Conservation (phyloP, 2,888 invertebrate genomes). For the Trissoscelio sp. region DNA sequence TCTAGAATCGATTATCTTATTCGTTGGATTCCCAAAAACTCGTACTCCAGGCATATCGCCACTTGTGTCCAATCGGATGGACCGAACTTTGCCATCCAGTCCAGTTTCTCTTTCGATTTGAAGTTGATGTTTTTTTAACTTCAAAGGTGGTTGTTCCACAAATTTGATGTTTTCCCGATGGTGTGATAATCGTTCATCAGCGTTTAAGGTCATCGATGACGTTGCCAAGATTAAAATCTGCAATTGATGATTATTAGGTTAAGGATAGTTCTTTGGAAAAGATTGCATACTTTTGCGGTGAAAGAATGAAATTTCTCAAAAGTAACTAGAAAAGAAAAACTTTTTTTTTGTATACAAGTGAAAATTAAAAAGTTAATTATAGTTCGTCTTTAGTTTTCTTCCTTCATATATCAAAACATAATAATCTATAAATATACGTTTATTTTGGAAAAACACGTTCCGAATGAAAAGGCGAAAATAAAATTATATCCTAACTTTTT, state of each 20-base stretch:
- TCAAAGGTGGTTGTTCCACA: not conserved
- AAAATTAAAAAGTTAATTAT: too few relatives aligned
- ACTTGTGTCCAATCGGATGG: constrained; percentile 67
- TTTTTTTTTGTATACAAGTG: not conserved
- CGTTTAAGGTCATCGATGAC: constrained; percentile 26
- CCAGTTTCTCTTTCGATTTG: constrained; percentile 72
- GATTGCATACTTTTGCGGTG: not conserved
- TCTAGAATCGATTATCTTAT: constrained; percentile 54
- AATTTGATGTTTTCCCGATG: not conserved
- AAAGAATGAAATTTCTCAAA: not conserved
- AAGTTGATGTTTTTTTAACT: constrained; percentile 55
- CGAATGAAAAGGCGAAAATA: too few relatives aligned
- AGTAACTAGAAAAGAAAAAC: not conserved
- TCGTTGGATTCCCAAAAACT: constrained; percentile 70
- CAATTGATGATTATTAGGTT: not conserved
- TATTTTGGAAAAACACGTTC: too few relatives aligned
- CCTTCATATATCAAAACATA: too few relatives aligned
- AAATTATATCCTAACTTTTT: too few relatives aligned
- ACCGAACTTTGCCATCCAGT: constrained; percentile 74
- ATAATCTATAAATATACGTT: too few relatives aligned
- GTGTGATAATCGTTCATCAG: not conserved
- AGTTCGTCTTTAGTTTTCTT: too few relatives aligned
- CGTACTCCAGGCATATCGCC: constrained; percentile 65
- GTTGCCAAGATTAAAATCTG: constrained; percentile 46
- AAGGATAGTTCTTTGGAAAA: not conserved